Evolutionary conservation across 2,888 invertebrate species (phyloP).

Genomic region (Elgonia sp.): DNA sequence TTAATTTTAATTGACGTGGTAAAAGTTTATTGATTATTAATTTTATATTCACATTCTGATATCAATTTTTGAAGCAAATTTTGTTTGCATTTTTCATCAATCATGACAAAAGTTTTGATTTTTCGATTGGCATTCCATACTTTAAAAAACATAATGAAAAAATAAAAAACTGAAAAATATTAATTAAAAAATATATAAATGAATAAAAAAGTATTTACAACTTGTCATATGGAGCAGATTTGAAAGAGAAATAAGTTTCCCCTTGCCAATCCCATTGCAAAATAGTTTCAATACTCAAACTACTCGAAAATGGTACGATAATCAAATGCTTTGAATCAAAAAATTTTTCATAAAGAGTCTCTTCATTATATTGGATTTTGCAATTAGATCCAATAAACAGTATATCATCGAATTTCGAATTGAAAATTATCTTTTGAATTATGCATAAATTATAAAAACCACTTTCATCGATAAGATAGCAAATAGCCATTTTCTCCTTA

Average conservation of each 20-base stretch:
- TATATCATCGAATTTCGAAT: conserved; percentile 20
- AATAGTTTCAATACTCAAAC: conserved; percentile 47
- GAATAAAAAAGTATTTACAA: too few species aligned
- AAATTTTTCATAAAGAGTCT: conserved; percentile 34
- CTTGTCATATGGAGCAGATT: conserved; percentile 44
- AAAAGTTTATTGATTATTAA: not conserved
- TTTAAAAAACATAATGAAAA: conserved; percentile 45
- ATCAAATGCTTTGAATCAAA: conserved; percentile 25
- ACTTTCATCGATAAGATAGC: conserved; percentile 22
- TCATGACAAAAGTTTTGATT: conserved; percentile 34
- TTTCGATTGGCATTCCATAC: conserved; percentile 46
- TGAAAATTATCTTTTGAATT: conserved; percentile 25
- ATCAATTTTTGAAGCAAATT: conserved; percentile 28
- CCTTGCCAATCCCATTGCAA: conserved; percentile 40
- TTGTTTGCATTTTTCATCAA: conserved; percentile 15
- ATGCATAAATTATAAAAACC: conserved; percentile 47
- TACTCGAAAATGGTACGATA: conserved; percentile 38
- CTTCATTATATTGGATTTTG: conserved; percentile 52
- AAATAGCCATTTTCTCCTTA: conserved; percentile 37
- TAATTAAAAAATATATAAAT: too few species aligned
- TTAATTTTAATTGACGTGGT: not conserved
- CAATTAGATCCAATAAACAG: conserved; percentile 47
- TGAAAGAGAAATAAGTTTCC: conserved; percentile 32
- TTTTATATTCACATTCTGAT: conserved; percentile 9
- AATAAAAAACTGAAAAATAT: conserved; percentile 11